Conservation (phyloP, 2,113 vertebrate species). For the Cryptoleucopteryx plumbea region DNA sequence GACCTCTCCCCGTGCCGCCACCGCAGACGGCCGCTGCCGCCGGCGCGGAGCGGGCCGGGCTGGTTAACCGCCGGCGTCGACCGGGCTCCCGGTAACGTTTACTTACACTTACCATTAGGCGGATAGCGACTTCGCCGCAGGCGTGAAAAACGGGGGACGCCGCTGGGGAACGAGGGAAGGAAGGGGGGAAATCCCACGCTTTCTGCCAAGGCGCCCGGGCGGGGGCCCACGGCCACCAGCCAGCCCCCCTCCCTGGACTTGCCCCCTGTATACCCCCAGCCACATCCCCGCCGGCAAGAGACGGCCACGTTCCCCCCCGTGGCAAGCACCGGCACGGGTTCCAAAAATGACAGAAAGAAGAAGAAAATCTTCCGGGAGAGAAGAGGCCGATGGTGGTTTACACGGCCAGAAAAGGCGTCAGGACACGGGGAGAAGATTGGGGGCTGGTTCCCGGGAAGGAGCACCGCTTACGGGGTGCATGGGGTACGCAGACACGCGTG, state of each 20-base stretch:
- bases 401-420: not conserved
- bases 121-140: rapidly evolving
- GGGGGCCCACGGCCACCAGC: rapidly evolving
- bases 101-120: not conserved
- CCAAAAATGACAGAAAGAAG: not conserved
- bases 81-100: not conserved
- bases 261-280: not conserved
- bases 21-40: not conserved
- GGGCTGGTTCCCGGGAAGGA: not conserved
- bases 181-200: not conserved
- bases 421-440: not conserved
- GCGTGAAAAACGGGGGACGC: rapidly evolving
- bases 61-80: not conserved
- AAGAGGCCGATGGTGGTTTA: rapidly evolving
- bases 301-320: rapidly evolving
- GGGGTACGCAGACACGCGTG: rapidly evolving
- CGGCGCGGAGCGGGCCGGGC: rapidly evolving
- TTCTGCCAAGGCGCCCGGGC: not conserved
- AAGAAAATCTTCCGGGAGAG: not conserved
- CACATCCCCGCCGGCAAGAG: too few species aligned
- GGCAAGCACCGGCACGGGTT: not conserved
- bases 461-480: not conserved
- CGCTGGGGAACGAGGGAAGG: rapidly evolving
- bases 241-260: rapidly evolving
- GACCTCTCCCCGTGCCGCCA: not conserved